Evolutionary conservation across 1,140 invertebrate genomes (phyloP), one percentile per base, ranked within the genome.

Genomic region (Teleogryllus occipitalis): DNA sequence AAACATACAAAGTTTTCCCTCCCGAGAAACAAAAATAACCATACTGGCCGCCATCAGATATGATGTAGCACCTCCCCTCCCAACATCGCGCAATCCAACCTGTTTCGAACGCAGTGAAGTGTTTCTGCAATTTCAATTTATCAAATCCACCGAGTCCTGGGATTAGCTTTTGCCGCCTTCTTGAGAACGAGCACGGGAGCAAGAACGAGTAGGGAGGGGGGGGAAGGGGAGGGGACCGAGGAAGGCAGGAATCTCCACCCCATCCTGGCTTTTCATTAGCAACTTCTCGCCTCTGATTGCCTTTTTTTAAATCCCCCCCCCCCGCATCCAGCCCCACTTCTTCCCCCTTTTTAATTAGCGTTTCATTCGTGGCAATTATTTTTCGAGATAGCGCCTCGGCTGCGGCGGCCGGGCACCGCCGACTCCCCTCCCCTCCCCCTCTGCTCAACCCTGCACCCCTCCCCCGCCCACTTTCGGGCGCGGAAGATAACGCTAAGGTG

Each of bases 341-440:
- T 65, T 65, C 54, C 54, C 54, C 54, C 49, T 54, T 65, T 65
- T 65, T 65, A 65, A 65, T 65, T 65, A 65, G 54, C 10, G 54
- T 65, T 65, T 65, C 54, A 65, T 65, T 65, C 54, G 54, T 18
- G 54, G 54, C 54, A 65, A 65, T 65, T 65, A 65, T 65, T 65
- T 65, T 65, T 18, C 54, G 54, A 65, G 54, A 65, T 65, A 65
- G 54, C 54, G 54, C 54, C 18, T 65, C 54, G 54, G 10, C 10
- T 10, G 54, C 54, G 18, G 54, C 54, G 10, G 10, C 54, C 18
- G 54, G 49, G 54, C 54, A 65, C 18, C 54, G 10, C 54, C 54
- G 27, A 39, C 27, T 39, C 27, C 27, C 27, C 27, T 39, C 27
- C 27, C 27, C 27, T 5, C 27, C 1, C 27, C 27, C 27, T 1